Evolutionary conservation across 2,888 invertebrate species (phyloP), one percentile per base, ranked within the genome.

Genomic region (Drosophila pseudotakahashii): DNA sequence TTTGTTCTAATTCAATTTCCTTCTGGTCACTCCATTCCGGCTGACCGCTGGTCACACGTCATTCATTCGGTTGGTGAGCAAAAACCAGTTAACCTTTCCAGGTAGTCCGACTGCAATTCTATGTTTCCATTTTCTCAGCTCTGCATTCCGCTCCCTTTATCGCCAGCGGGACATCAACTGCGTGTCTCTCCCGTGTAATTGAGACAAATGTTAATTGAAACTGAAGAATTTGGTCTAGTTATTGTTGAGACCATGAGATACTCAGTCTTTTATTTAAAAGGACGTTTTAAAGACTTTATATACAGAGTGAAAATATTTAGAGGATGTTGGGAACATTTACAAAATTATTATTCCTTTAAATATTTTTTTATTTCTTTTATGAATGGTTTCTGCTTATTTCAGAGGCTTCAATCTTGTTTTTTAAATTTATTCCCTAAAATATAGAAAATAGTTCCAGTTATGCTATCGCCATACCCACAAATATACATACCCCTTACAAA

Each of bases 1-100:
- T 72, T 87, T 77, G 79, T 87, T 87, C 85, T 76, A 82, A 79
- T 77, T 82, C 80, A 82, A 81, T 86, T 79, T 79, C 52, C 73
- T 54, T 52, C 42, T 67, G 79, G 79, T 73, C 79, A 76, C 59
- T 60, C 37, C 41, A 48, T 54, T 36, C 44, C 48, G 53, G 48
- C 73, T 77, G 82, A 84, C 82, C 88, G 71, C 85, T 76, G 82
- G 83, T 81, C 85, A 81, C 77, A 84, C 88, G 88, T 76, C 82
- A 87, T 45, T 87, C 81, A 75, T 47, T 34, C 34, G 62, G 26
- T 51, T 37, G 19, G 54, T 41, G 61, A 54, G 57, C 41, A 60
- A n/a, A 51, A 84, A 86, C 81, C 81, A 84, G 81, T 83, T 81
- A 63, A 53, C 68, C 42, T 42, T 48, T 73, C 52, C 44, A 66